These are phyloP conservation scores for Microctonus brassicae DNA, from an alignment of 2,888 invertebrate species.

Conservation along the genomic window DNA sequence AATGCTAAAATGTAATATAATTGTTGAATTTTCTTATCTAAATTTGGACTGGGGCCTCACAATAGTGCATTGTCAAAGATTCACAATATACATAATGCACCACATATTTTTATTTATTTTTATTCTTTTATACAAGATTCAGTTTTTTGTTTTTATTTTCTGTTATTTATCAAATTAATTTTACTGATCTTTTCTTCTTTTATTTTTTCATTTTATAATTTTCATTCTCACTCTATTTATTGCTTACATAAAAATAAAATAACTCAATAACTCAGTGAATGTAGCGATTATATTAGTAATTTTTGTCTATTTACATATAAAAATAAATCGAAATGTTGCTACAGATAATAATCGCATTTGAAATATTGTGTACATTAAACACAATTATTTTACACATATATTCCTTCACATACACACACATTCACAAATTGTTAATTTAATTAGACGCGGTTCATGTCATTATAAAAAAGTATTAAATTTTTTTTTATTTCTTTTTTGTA, in stretches of 20 bases:
- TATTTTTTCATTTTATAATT: too few relatives aligned
- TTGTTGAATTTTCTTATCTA: constrained; percentile 42
- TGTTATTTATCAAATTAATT: constrained; percentile 21
- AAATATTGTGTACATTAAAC: neutral
- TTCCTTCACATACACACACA: neutral
- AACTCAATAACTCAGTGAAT: constrained; percentile 41
- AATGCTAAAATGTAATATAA: constrained; percentile 60
- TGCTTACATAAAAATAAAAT: constrained; percentile 41
- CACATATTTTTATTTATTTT: constrained; percentile 30
- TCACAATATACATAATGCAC: constrained; percentile 48
- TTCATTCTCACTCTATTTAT: too few relatives aligned
- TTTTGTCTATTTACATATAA: constrained; percentile 34
- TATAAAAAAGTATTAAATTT: constrained; percentile 1
- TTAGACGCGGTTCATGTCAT: neutral
- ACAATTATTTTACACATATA: neutral
- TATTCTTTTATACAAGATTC: constrained; percentile 2
- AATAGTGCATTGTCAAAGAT: constrained; percentile 53
- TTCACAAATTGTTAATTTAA: neutral
- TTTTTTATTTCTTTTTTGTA: too few relatives aligned
- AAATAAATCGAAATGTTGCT: constrained; percentile 43
- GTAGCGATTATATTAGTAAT: constrained; percentile 31
- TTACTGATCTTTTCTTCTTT: too few relatives aligned
- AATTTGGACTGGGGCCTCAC: constrained; percentile 61
- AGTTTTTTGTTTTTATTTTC: neutral
- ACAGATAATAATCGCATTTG: neutral